A percentile compares a stretch with the other conserved stretches of the same genome.
These are phyloP conservation scores for Coenonympha arcania DNA, from an alignment of 2,888 invertebrate genomes.

Conservation along the genomic window DNA sequence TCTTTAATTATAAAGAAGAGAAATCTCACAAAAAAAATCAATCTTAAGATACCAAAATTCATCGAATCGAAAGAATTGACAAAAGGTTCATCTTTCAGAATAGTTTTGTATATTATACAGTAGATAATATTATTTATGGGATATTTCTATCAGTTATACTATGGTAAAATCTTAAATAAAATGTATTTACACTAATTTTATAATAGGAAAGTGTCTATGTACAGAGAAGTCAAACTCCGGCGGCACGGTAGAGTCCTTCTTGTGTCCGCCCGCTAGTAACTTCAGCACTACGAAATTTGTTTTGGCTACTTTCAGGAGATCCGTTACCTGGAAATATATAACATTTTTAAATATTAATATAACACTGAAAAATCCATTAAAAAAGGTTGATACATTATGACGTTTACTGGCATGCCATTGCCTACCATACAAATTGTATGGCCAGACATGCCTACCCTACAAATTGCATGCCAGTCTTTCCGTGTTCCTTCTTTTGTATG, in stretches of 20 bases:
- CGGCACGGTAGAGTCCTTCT: slow-evolving; percentile 85
- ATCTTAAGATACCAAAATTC: no score
- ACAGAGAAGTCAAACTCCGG: slow-evolving; percentile 93
- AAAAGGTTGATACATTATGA: no score
- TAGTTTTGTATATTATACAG: no score
- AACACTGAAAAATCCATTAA: background rate
- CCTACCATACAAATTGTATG: no score
- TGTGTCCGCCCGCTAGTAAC: slow-evolving; percentile 92
- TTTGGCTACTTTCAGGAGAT: slow-evolving; percentile 91
- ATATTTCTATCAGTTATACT: background rate
- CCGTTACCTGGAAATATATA: slow-evolving; percentile 75
- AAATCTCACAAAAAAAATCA: no score
- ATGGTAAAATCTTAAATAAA: background rate
- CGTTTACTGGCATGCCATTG: no score
- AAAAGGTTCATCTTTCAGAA: no score
- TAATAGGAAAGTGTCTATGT: slow-evolving; percentile 92
- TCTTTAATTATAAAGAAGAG: no score
- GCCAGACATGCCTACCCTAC: no score
- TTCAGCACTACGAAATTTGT: slow-evolving; percentile 97
- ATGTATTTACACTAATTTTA: slow-evolving; percentile 76
- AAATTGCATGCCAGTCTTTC: no score
- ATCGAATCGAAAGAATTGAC: no score
- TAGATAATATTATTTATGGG: background rate
- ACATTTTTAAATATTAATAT: background rate
- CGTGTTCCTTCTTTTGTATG: no score